Evolutionary conservation across 2,888 invertebrate genomes (phyloP).

Genomic region (Apodemia hepburni): DNA sequence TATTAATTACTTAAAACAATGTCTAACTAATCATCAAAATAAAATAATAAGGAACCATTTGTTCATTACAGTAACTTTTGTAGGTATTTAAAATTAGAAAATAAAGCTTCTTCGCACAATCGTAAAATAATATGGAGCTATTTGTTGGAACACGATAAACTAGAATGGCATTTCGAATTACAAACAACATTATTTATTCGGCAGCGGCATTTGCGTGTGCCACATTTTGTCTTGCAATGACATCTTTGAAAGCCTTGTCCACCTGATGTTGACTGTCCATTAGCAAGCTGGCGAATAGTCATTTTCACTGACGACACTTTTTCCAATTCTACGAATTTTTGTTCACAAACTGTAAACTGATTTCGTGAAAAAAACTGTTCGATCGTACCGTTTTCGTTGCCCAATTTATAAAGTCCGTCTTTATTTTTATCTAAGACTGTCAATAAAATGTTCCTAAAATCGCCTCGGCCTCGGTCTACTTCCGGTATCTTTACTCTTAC

Average conservation of each 20-base stretch:
- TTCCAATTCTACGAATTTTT: slow-evolving; percentile 18
- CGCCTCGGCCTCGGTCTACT: too few species aligned
- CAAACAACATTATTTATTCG: slow-evolving; percentile 14
- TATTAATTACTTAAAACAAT: background rate
- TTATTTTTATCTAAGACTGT: too few species aligned
- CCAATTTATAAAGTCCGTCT: background rate
- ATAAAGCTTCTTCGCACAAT: background rate
- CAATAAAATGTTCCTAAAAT: too few species aligned
- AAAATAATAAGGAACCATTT: background rate
- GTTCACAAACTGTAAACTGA: slow-evolving; percentile 18
- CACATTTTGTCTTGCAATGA: slow-evolving; percentile 29
- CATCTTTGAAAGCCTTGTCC: slow-evolving; percentile 31
- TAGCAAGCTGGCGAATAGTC: slow-evolving; percentile 27
- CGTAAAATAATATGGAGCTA: background rate
- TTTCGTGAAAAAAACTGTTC: slow-evolving; percentile 15
- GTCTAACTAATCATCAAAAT: background rate
- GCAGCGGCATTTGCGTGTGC: slow-evolving; percentile 23
- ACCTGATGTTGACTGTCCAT: slow-evolving; percentile 28
- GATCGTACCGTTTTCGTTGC: slow-evolving; percentile 11
- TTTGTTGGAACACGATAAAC: slow-evolving; percentile 14
- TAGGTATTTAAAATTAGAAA: background rate
- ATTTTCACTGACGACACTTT: slow-evolving; percentile 15
- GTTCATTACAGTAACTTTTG: background rate
- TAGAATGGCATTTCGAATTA: slow-evolving; percentile 19
- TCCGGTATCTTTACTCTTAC: too few species aligned